Evolutionary conservation across 2,113 vertebrate species (phyloP), one percentile per base, ranked within the genome.

Genomic region (Rhynchomys soricoides): DNA sequence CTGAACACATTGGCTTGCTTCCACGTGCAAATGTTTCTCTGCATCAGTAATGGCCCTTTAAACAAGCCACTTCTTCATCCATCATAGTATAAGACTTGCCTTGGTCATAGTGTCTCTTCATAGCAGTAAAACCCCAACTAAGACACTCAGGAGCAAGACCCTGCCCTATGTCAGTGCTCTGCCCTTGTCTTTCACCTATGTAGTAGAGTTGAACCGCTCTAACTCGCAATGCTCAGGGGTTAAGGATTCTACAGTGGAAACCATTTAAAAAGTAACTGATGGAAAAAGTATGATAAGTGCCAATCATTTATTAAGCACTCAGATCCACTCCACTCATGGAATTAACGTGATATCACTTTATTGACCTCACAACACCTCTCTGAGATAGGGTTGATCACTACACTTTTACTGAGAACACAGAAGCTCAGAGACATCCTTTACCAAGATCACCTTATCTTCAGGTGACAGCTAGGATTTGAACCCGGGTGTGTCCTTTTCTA

Each of bases 1-100:
- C 86, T 96, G 97, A 98, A 96, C 92, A 89, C 90, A 93, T 75
- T 90, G 71, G 93, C 97, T 98, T 97, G 96, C 86, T 12, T 96
- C 88, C 73, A 52, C 15, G 31, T 50, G 26, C 21, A 22, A 93
- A 78, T 95, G 66, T 93, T 93, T 94, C 82, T 97, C 91, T 62
- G 96, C 90, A 0, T 52, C 87, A 81, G 79, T 81, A 96, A 37
- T 92, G 92, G 86, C 48, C 87, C 96, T 34, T 66, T 97, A 97
- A 95, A 97, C 86, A 98, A 96, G 8, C 3, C 29, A 17, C 55
- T 70, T 95, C 95, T 96, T 97, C 98, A 98, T 62, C 88, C 88
- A 5, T 94, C 96, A 98, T n/a, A n/a, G n/a, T n/a, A n/a, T n/a
- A n/a, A n/a, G n/a, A n/a, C n/a, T n/a, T n/a, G n/a, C n/a, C n/a